Conservation (phyloP, 2,888 invertebrate species). For the Aproaerema taeniolella region DNA sequence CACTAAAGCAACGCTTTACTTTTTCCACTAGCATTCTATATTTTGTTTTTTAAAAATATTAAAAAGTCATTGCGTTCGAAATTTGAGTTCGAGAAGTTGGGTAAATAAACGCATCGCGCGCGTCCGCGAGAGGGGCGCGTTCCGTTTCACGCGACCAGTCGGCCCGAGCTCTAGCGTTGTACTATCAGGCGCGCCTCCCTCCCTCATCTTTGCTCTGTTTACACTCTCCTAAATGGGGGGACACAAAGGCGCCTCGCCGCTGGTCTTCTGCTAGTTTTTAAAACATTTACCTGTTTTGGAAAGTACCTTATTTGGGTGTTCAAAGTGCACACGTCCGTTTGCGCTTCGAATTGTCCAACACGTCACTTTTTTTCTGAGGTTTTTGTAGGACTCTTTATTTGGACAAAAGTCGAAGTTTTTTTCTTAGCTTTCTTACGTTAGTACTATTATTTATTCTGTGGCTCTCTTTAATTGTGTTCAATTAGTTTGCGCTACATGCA, state of each 20-base stretch:
- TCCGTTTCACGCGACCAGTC: slow-evolving; percentile 52
- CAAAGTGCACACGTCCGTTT: slow-evolving; percentile 8
- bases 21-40: slow-evolving; percentile 19
- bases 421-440: too few relatives aligned
- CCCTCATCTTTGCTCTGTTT: slow-evolving; percentile 59
- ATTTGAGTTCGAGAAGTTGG: slow-evolving; percentile 47
- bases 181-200: slow-evolving; percentile 63
- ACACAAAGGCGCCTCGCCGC: slow-evolving; percentile 50
- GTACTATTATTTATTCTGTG: too few relatives aligned
- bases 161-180: slow-evolving; percentile 52
- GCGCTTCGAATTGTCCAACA: slow-evolving; percentile 5
- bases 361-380: slow-evolving; percentile 6
- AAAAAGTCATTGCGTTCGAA: slow-evolving; percentile 31
- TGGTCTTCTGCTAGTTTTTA: slow-evolving; percentile 45
- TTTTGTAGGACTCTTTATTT: too few relatives aligned
- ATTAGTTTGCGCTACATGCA: too few relatives aligned
- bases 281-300: slow-evolving; percentile 54
- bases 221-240: slow-evolving; percentile 66
- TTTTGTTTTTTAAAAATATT: slow-evolving; percentile 10
- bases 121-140: slow-evolving; percentile 29
- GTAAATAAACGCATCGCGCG: slow-evolving; percentile 32
- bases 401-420: too few relatives aligned
- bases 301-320: slow-evolving; percentile 31
- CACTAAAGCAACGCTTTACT: slow-evolving; percentile 34
- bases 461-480: too few relatives aligned